phyloP scores from a whole-genome alignment of 2,797 vertebrate genomes.

The Rhabdomys pumilio region DNA sequence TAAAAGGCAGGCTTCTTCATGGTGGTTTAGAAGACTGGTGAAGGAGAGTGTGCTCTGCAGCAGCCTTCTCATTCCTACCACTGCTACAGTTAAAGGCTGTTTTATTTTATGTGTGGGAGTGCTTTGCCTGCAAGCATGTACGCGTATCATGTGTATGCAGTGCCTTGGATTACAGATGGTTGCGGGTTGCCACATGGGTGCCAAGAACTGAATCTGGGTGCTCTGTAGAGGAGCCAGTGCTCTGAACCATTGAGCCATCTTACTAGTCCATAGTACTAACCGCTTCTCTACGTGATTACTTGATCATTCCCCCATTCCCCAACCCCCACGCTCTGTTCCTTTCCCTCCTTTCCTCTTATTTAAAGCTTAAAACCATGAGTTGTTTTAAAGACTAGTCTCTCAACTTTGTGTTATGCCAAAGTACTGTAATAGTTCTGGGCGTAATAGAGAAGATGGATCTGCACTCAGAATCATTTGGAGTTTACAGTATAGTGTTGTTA shows the following conservation, averaged over 20 bases:
- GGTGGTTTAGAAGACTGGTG: background rate
- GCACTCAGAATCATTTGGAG: slow-evolving; percentile 6
- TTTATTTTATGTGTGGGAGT: background rate
- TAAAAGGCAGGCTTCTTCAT: slow-evolving; percentile 1
- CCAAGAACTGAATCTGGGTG: background rate
- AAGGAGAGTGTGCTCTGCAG: background rate
- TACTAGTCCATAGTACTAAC: background rate
- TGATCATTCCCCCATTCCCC: background rate
- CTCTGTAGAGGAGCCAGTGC: background rate
- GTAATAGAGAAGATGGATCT: no score
- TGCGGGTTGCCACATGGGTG: background rate
- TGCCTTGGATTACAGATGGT: background rate
- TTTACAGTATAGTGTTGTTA: slow-evolving; percentile 16
- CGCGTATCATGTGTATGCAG: background rate
- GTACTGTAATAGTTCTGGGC: background rate
- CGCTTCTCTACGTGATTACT: background rate
- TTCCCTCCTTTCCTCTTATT: background rate
- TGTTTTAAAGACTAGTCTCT: slow-evolving; percentile 52
- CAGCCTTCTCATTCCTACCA: background rate
- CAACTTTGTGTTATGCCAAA: slow-evolving; percentile 29
- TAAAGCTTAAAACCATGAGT: slow-evolving; percentile 36
- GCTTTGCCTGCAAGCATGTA: background rate
- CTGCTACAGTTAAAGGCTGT: background rate
- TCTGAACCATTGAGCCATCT: background rate
- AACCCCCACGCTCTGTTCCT: no score